Evolutionary conservation across 2,888 invertebrate genomes (phyloP).

Genomic region (Sphaerophoria taeniata): DNA sequence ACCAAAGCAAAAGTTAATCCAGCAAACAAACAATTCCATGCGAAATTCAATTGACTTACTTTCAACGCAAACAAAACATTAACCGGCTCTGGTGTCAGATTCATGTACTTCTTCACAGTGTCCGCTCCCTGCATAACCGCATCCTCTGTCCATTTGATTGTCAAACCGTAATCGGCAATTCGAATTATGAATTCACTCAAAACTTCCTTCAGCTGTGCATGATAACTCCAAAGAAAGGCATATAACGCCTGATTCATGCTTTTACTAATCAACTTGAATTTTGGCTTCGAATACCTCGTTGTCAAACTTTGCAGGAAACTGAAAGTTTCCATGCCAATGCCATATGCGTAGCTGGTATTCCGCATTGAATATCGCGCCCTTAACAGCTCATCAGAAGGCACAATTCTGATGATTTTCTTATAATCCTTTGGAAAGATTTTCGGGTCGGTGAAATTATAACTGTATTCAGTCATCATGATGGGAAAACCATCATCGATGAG

Average conservation of each 20-base stretch:
- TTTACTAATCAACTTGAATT: neutral
- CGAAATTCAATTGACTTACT: neutral
- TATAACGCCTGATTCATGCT: slow-evolving; percentile 7
- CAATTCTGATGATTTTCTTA: neutral
- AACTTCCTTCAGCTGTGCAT: slow-evolving; percentile 6
- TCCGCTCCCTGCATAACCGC: neutral
- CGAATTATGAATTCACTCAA: neutral
- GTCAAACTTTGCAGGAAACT: neutral
- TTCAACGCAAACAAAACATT: neutral
- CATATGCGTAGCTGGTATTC: slow-evolving; percentile 21
- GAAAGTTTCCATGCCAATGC: neutral
- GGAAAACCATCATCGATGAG: neutral
- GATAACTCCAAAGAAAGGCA: neutral
- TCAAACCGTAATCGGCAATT: slow-evolving; percentile 1
- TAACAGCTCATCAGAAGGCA: neutral
- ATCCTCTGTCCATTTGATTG: slow-evolving; percentile 6
- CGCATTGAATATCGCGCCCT: neutral
- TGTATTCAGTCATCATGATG: neutral
- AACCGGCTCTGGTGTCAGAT: neutral
- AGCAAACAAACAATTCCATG: slow-evolving; percentile 1
- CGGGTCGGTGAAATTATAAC: neutral
- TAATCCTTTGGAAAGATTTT: slow-evolving; percentile 3
- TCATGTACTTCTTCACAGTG: neutral
- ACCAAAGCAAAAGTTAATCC: neutral
- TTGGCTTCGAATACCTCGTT: neutral